Conservation (phyloP, 2,113 vertebrate species). For the Macrotis lagotis region DNA sequence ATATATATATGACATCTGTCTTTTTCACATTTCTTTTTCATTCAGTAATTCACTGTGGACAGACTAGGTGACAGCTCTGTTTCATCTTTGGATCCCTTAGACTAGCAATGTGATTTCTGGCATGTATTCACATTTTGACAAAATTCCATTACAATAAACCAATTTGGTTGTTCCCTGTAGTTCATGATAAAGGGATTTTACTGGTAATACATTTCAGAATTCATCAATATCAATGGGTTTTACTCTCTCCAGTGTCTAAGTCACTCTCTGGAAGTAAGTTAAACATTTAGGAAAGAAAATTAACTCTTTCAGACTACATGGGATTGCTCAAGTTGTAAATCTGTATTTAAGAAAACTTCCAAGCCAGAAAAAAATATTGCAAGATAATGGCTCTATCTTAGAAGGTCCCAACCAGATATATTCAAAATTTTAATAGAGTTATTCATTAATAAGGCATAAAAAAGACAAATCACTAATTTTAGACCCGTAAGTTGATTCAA, state of each 20-base stretch:
- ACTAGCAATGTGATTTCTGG: conserved; percentile 66
- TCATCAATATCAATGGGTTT: conserved; percentile 71
- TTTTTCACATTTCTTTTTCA: conserved; percentile 32
- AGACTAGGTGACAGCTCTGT: neutral
- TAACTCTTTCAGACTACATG: conserved; percentile 57
- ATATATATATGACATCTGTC: neutral
- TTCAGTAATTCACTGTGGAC: conserved; percentile 31
- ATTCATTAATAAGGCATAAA: conserved; percentile 28
- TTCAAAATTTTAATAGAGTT: conserved; percentile 21
- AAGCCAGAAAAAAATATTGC: conserved; percentile 19
- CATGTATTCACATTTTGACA: conserved; percentile 69
- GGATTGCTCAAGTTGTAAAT: conserved; percentile 31
- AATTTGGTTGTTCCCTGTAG: conserved; percentile 71
- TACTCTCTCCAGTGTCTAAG: conserved; percentile 50
- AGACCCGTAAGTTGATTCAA: neutral
- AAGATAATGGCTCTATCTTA: neutral
- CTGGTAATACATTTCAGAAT: conserved; percentile 63
- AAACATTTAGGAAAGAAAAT: conserved; percentile 50
- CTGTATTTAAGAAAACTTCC: conserved; percentile 46
- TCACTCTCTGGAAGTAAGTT: conserved; percentile 47
- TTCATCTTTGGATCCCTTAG: conserved; percentile 54
- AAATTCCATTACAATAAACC: conserved; percentile 75
- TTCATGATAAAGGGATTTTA: conserved; percentile 66
- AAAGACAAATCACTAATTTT: neutral
- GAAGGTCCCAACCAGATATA: conserved; percentile 30